Evolutionary conservation across 2,888 invertebrate species (phyloP).

Genomic region (Periphyllus acericola): DNA sequence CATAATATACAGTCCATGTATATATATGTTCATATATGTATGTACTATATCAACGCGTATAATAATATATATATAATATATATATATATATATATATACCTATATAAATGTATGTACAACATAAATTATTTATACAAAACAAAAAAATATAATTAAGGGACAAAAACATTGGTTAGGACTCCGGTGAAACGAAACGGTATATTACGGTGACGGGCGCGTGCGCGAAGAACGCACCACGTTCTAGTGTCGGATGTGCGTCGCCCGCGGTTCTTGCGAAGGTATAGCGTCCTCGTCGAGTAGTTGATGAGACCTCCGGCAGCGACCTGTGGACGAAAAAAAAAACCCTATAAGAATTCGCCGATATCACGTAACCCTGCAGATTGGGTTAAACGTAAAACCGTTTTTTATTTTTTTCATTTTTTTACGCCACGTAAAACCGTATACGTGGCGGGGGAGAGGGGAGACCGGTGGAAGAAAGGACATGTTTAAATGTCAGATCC

Average conservation of each 20-base stretch:
- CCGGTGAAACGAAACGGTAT: slow-evolving; percentile 1
- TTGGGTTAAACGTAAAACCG: background rate
- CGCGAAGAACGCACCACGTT: background rate
- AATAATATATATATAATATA: slow-evolving; percentile 18
- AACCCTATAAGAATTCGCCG: background rate
- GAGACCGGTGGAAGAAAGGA: too few relatives aligned
- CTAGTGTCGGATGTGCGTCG: slow-evolving; percentile 41
- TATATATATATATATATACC: background rate
- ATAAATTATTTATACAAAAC: slow-evolving; percentile 18
- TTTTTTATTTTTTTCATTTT: background rate
- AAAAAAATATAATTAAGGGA: slow-evolving; percentile 1
- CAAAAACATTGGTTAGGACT: slow-evolving; percentile 10
- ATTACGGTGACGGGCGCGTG: background rate
- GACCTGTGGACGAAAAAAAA: slow-evolving; percentile 31
- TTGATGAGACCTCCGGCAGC: slow-evolving; percentile 43
- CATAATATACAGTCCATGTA: background rate
- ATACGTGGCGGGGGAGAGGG: background rate
- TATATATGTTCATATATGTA: background rate
- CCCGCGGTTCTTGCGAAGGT: background rate
- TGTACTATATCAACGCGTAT: too few relatives aligned
- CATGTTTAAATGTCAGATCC: background rate
- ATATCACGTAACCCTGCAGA: background rate
- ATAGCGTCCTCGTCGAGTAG: slow-evolving; percentile 33
- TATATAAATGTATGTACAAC: background rate
- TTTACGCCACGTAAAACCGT: too few relatives aligned